Conservation (phyloP, 2,888 invertebrate genomes). For the Cacoxenus indagator region DNA sequence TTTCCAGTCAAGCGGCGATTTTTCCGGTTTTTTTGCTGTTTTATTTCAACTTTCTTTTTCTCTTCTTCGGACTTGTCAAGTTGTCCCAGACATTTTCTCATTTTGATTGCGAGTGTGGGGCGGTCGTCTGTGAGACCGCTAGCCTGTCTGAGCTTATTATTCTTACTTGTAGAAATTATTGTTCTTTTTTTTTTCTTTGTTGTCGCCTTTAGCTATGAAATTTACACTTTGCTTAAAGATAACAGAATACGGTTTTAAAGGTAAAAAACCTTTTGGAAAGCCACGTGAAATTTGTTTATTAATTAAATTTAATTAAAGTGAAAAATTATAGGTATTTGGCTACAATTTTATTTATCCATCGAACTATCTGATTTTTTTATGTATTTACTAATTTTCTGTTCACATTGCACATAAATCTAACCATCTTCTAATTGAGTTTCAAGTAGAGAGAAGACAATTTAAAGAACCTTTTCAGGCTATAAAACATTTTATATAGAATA, state of each 20-base stretch:
- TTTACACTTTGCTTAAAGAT: conserved; percentile 26
- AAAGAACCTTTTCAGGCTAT: too few relatives aligned
- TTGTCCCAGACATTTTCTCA: conserved; percentile 48
- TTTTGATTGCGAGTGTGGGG: background rate
- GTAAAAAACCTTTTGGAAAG: too few relatives aligned
- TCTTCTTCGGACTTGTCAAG: conserved; percentile 52
- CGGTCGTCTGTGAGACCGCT: background rate
- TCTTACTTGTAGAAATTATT: background rate
- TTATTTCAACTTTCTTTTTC: conserved; percentile 24
- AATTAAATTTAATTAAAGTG: too few relatives aligned
- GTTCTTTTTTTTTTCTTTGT: conserved; percentile 11
- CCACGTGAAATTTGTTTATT: too few relatives aligned
- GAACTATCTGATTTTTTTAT: too few relatives aligned
- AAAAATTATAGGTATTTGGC: too few relatives aligned
- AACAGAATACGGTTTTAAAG: background rate
- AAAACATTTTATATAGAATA: too few relatives aligned
- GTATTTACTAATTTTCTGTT: too few relatives aligned
- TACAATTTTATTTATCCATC: too few relatives aligned
- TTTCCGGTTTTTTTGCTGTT: conserved; percentile 38
- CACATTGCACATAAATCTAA: too few relatives aligned
- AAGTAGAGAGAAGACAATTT: too few relatives aligned
- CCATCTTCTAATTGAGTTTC: too few relatives aligned
- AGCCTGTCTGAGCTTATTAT: conserved; percentile 5
- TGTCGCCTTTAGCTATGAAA: conserved; percentile 35
- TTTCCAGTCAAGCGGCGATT: conserved; percentile 27